phyloP scores from a whole-genome alignment of 2,113 vertebrate genomes.

The Thamnaconus septentrionalis region DNA sequence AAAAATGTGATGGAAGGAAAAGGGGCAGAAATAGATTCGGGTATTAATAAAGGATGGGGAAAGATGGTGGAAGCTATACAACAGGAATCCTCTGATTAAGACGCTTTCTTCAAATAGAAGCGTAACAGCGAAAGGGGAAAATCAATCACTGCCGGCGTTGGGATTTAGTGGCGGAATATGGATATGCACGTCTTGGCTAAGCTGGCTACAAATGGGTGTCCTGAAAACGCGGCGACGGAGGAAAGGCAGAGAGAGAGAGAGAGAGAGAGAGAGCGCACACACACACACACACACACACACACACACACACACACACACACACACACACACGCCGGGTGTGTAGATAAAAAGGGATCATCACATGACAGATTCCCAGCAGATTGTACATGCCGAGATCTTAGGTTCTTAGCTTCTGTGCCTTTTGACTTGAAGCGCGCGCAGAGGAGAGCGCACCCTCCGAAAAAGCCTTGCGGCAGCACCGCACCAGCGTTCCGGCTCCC shows the following conservation, averaged over 20 bases:
- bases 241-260: constrained; percentile 46
- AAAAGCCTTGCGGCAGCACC: constrained; percentile 32
- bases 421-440: constrained; percentile 56
- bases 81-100: constrained; percentile 66
- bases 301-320: not conserved
- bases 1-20: constrained; percentile 37
- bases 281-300: not conserved
- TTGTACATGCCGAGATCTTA: constrained; percentile 67
- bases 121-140: constrained; percentile 47
- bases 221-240: constrained; percentile 30
- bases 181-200: constrained; percentile 71
- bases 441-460: constrained; percentile 33
- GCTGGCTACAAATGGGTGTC: constrained; percentile 69
- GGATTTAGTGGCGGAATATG: constrained; percentile 71
- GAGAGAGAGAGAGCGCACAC: not conserved
- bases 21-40: constrained; percentile 61
- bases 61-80: constrained; percentile 60
- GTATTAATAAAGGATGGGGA: constrained; percentile 65
- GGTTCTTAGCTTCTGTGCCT: constrained; percentile 55
- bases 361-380: constrained; percentile 67
- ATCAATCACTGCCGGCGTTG: constrained; percentile 75
- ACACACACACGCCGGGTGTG: constrained; percentile 36
- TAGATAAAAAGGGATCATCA: constrained; percentile 60
- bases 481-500: no score
- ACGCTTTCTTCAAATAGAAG: constrained; percentile 64